Base-by-base conservation (phyloP, 1,140 invertebrate genomes). In the Theocolax elegans region DNA sequence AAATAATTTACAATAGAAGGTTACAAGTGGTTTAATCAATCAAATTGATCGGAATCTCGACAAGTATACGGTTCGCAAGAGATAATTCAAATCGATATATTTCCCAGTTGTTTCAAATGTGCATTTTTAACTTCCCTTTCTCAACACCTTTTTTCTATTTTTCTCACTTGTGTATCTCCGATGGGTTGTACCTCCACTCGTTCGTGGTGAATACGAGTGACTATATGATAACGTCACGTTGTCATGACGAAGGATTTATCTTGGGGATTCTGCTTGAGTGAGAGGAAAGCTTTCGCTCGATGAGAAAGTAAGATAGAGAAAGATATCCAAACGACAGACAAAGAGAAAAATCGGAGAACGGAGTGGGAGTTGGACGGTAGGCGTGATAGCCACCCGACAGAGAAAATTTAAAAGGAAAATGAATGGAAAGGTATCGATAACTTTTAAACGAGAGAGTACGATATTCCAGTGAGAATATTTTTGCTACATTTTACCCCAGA, bases 201-300 rank as follows among this genome's bases (percentile, higher is more conserved):
- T 65, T 53, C 48, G 46, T 19, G 62, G 62, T 27, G 48, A 53
- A 38, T 31, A 31, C 31, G 48, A 25, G 62, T 23, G 46, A 65
- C 48, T 65, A 25, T 40, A 65, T 40, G 62, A 65, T 65, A 65
- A 65, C 62, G 62, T 65, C 62, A 65, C 62, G 62, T 53, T 65
- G 48, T 27, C 48, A 65, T 65, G 62, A 19, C 31, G 35, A 53
- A 65, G 48, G 62, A 65, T 65, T 65, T 65, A 65, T 65, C 62
- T 27, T 17, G 46, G 46, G 40, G 59, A 62, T 62, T 62, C 25
- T 10, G 42, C 15, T 21, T 9, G 27, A 48, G 60, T 9, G 48
- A 25, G 35, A 65, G 46, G 40, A 31, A 53, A 25, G 48, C n/a
- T 63, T 49, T 38, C 29, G 60, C 12, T 10, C 23, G 62, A 53